Percentiles rank a stretch among this genome's conserved stretches.
Conservation (phyloP, 2,113 vertebrate species). For the Otocyon megalotis region DNA sequence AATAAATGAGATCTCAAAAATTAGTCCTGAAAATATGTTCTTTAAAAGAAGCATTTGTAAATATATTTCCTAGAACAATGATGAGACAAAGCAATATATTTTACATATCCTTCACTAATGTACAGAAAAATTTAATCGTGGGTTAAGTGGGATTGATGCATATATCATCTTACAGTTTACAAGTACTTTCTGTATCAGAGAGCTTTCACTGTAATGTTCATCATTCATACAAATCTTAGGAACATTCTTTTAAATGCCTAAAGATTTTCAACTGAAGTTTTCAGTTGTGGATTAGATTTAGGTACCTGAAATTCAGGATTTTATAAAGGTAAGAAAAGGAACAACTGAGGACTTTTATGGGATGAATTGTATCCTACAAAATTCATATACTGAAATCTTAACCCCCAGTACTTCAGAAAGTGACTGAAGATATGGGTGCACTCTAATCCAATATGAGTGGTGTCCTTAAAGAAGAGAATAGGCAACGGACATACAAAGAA, state of each 20-base stretch:
- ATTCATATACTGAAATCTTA: background rate
- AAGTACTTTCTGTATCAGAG: constrained; percentile 2
- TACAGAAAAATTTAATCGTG: background rate
- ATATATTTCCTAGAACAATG: background rate
- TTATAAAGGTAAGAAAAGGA: background rate
- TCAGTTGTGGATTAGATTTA: background rate
- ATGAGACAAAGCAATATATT: background rate
- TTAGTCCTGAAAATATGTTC: background rate
- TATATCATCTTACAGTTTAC: background rate
- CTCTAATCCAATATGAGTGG: background rate
- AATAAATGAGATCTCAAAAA: background rate
- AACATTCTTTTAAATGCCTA: background rate
- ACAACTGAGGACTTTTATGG: background rate
- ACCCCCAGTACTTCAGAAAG: background rate
- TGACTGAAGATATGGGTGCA: background rate
- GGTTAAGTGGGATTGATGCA: background rate
- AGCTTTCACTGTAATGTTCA: background rate
- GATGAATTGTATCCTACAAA: background rate
- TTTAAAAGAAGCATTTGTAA: background rate
- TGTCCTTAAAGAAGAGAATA: background rate
- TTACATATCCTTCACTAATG: background rate
- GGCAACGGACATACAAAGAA: background rate
- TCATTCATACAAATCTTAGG: background rate
- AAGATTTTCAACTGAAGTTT: constrained; percentile 2
- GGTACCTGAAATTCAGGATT: background rate